Base-by-base conservation (phyloP, 2,113 vertebrate species). In the Chionodraco myersi region DNA sequence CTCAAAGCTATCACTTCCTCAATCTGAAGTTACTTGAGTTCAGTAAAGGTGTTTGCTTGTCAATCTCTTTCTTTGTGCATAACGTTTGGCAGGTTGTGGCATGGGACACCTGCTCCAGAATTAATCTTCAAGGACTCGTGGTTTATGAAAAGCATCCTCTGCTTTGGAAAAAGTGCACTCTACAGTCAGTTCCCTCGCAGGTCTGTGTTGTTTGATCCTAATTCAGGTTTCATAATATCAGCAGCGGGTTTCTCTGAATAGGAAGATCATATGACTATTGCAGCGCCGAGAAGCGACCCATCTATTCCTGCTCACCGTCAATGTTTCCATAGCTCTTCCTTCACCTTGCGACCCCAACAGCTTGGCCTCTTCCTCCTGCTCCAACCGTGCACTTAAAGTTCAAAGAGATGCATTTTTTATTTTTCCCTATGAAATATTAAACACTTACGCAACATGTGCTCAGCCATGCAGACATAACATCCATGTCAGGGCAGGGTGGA, bases 331-430 rank as follows among this genome's bases (percentile, higher is more conserved):
- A 34, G 58, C 69, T 82, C 52, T 26, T 70, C 61, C 52, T 64
- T 91, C 86, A 90, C 91, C 83, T 92, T 53, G 14, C 44, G 75
- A 75, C 86, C 80, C 62, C 81, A 16, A 11, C 52, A 21, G 59
- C 10, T 74, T 75, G 83, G 63, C 88, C 89, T 72, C 69, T 54
- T 76, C 68, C 56, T 59, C 79, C 23, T 34, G 11, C 71, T 72
- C 69, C 78, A 76, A 57, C 67, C 49, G 47, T 77, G 81, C 82
- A 87, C 92, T 92, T 88, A 89, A 62, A 86, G 89, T 91, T 89
- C 83, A 89, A 77, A 84, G 64, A 48, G 52, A 92, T 94, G 91
- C 85, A 93, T 95, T 91, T 94, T 95, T 94, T 54, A 94, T 93
- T 75, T 58, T 5, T 2, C 65, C 12, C 67, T 53, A 89, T 95